Percentiles rank a stretch among this genome's conserved stretches.
Evolutionary conservation across 2,888 invertebrate species (phyloP).

Genomic region (Ichneumoninae sp.): DNA sequence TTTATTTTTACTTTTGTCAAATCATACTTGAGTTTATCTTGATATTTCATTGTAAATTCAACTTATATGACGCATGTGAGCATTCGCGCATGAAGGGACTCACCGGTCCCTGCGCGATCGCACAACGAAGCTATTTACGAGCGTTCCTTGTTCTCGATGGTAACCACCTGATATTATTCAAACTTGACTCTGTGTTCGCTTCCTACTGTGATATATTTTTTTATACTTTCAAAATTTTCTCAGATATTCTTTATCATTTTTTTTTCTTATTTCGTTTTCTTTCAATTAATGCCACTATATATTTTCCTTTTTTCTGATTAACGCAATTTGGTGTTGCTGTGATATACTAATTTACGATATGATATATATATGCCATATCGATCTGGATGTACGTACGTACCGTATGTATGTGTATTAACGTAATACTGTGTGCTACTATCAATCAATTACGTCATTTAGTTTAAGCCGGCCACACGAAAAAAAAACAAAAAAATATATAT

Average conservation of each 20-base stretch:
- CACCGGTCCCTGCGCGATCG: constrained; percentile 45
- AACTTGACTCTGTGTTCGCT: constrained; percentile 65
- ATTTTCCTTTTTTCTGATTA: constrained; percentile 74
- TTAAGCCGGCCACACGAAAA: constrained; percentile 52
- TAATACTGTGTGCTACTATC: constrained; percentile 71
- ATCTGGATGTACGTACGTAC: constrained; percentile 70
- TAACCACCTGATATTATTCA: constrained; percentile 52
- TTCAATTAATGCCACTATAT: constrained; percentile 62
- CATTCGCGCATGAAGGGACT: constrained; percentile 59
- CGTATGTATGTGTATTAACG: constrained; percentile 72
- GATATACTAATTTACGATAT: constrained; percentile 72
- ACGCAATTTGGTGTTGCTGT: constrained; percentile 82
- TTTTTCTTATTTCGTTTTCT: constrained; percentile 63
- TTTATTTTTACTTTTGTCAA: constrained; percentile 16
- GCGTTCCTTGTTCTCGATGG: constrained; percentile 63
- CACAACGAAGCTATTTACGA: constrained; percentile 65
- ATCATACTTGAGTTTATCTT: constrained; percentile 37
- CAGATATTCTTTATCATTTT: constrained; percentile 45
- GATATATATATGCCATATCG: constrained; percentile 64
- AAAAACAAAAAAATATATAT: neutral
- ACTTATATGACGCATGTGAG: constrained; percentile 62
- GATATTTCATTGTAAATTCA: constrained; percentile 40
- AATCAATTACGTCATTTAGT: constrained; percentile 65
- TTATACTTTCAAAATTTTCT: constrained; percentile 42
- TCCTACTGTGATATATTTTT: constrained; percentile 62